phyloP scores from a whole-genome alignment of 2,888 invertebrate species.

The Coenonympha glycerion region DNA sequence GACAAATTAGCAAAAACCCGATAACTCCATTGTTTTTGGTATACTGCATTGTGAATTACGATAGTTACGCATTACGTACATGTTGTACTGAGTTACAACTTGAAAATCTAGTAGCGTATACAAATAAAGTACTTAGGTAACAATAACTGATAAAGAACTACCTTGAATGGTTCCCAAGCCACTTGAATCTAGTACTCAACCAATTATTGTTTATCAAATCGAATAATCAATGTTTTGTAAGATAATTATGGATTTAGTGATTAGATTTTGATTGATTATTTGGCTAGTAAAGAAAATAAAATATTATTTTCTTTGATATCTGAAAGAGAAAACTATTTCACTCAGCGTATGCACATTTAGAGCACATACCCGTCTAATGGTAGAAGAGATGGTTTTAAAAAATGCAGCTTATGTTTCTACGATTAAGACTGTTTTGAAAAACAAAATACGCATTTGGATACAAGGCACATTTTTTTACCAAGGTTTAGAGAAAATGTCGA shows the following conservation, averaged over 20 bases:
- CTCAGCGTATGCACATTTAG: too few species aligned
- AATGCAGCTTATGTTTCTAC: too few species aligned
- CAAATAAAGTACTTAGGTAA: background rate
- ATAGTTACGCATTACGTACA: too few species aligned
- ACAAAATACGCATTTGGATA: too few species aligned
- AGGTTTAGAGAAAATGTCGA: background rate
- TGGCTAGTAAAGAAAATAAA: too few species aligned
- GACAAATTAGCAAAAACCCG: too few species aligned
- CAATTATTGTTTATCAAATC: constrained; percentile 7
- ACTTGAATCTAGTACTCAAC: constrained; percentile 6
- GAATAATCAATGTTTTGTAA: background rate
- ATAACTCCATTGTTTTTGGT: too few species aligned
- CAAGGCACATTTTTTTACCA: background rate
- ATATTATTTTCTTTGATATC: background rate
- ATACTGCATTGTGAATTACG: background rate
- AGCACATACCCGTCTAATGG: too few species aligned
- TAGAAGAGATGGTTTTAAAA: too few species aligned
- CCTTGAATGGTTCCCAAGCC: constrained; percentile 19
- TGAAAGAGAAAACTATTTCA: too few species aligned
- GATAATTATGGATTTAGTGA: background rate
- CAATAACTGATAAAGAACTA: constrained; percentile 16
- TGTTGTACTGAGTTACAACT: background rate
- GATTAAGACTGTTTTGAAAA: too few species aligned
- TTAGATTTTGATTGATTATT: background rate
- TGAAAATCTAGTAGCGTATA: constrained; percentile 12